phyloP scores from a whole-genome alignment of 2,797 vertebrate genomes.

The Brachyalestes nurse region DNA sequence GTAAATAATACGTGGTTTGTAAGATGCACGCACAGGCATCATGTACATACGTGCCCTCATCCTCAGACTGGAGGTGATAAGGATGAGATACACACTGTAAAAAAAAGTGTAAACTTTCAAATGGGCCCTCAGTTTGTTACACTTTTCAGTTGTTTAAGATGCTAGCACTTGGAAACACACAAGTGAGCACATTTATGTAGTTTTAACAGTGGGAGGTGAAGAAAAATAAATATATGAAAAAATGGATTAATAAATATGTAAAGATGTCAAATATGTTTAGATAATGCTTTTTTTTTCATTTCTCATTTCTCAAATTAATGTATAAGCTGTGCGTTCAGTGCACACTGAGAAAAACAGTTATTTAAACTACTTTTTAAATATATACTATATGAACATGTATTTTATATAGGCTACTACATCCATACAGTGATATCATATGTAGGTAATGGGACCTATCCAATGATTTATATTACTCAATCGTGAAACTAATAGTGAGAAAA shows the following conservation, averaged over 20 bases:
- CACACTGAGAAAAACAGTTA: background rate
- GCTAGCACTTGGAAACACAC: background rate
- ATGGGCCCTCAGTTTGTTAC: background rate
- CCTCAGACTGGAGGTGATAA: background rate
- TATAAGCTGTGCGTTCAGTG: too few relatives aligned
- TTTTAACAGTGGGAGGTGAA: background rate
- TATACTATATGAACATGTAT: background rate
- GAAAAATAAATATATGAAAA: background rate
- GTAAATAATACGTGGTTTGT: background rate
- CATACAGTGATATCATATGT: too few relatives aligned
- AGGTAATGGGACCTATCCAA: background rate
- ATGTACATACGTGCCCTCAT: conserved; percentile 7
- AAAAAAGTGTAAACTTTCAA: background rate
- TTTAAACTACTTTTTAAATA: background rate
- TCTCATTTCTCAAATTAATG: too few relatives aligned
- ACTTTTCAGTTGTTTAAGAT: background rate
- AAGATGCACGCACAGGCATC: background rate
- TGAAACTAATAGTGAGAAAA: background rate
- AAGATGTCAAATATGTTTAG: too few relatives aligned
- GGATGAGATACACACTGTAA: background rate
- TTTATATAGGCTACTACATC: background rate
- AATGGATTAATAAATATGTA: background rate
- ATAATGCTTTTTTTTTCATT: too few relatives aligned
- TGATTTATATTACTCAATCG: background rate
- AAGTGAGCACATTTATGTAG: background rate